Conservation (phyloP, 2,797 vertebrate genomes). For the Sebastes diploproa region DNA sequence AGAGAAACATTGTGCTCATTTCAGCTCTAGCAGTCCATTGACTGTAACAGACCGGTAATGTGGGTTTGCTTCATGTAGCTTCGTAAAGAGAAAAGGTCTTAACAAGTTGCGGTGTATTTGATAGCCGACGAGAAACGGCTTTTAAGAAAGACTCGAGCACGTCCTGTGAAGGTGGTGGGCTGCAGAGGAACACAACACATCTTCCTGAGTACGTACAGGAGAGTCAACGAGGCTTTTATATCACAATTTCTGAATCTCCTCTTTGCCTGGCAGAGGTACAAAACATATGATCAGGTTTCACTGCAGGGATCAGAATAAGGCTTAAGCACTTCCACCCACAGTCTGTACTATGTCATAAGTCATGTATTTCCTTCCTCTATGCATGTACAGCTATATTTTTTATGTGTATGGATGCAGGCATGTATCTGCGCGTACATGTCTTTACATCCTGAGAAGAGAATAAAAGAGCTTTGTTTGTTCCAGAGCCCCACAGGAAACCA, state of each 20-base stretch:
- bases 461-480: conserved; percentile 16
- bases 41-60: not conserved
- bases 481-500: conserved; percentile 22
- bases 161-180: conserved; percentile 16
- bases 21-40: not conserved
- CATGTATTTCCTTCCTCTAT: conserved; percentile 22
- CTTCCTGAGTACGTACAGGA: not conserved
- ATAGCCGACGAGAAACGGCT: not conserved
- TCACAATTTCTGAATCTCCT: not conserved
- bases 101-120: conserved; percentile 8
- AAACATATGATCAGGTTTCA: not conserved
- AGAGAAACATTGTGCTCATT: not conserved
- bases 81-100: not conserved
- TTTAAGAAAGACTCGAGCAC: not conserved
- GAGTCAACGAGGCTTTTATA: not conserved
- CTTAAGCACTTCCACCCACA: not conserved
- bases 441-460: conserved; percentile 19
- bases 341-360: not conserved
- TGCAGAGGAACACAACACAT: not conserved
- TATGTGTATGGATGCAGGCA: not conserved
- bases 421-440: not conserved
- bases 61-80: not conserved
- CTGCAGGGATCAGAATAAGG: not conserved
- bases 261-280: not conserved
- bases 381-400: not conserved